Conservation (phyloP, 2,888 invertebrate genomes). For the Brenthis hecate region DNA sequence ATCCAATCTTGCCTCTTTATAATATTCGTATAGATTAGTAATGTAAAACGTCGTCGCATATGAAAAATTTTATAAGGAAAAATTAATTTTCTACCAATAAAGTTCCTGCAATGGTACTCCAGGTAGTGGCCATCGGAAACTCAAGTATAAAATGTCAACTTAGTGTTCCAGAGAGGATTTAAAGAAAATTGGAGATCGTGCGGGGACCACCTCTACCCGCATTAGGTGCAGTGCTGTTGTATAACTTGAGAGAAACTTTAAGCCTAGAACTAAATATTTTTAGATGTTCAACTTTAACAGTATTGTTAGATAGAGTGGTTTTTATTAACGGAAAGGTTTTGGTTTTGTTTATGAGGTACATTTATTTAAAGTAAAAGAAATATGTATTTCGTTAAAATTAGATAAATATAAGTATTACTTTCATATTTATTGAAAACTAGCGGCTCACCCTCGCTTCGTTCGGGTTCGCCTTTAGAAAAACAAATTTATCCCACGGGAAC, state of each 20-base stretch:
- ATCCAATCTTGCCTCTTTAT: no score
- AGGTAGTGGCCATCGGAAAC: not conserved
- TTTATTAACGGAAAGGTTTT: not conserved
- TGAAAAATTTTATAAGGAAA: not conserved
- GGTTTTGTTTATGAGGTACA: no score
- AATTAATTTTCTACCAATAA: slow-evolving; percentile 4
- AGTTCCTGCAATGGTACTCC: slow-evolving; percentile 1
- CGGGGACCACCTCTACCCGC: slow-evolving; percentile 7
- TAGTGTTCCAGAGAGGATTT: slow-evolving; percentile 36
- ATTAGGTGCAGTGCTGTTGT: slow-evolving; percentile 21
- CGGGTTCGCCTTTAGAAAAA: no score
- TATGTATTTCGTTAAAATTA: no score
- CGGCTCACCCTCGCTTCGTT: no score
- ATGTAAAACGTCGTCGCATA: not conserved
- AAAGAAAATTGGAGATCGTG: slow-evolving; percentile 37
- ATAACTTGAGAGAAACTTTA: slow-evolving; percentile 6
- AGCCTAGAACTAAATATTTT: slow-evolving; percentile 3
- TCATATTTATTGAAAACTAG: no score
- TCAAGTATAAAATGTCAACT: slow-evolving; percentile 24
- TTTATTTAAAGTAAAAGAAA: no score
- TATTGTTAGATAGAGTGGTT: not conserved
- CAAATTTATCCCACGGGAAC: no score
- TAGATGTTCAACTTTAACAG: not conserved
- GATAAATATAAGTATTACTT: no score
- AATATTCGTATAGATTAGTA: not conserved